Evolutionary conservation across 2,888 invertebrate species (phyloP).

Genomic region (Nephrotoma flavescens): DNA sequence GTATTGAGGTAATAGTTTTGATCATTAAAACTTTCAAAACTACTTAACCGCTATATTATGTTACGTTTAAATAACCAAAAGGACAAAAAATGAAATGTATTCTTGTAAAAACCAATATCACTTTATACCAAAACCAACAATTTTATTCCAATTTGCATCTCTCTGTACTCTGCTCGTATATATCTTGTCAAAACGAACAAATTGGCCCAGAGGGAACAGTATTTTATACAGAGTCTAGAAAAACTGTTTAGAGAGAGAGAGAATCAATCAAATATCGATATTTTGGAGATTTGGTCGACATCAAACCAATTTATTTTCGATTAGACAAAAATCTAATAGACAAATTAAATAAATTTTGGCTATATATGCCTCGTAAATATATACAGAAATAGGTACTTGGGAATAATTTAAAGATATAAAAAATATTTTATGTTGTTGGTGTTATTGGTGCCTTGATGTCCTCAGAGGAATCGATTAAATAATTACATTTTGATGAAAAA

Average conservation of each 20-base stretch:
- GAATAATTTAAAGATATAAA: background rate
- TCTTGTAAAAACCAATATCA: background rate
- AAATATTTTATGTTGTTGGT: background rate
- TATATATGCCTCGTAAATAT: background rate
- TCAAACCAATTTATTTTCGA: background rate
- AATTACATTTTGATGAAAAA: background rate
- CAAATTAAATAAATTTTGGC: background rate
- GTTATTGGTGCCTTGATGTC: background rate
- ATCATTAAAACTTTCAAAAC: no score
- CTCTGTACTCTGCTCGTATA: background rate
- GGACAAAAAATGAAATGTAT: no score
- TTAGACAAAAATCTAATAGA: background rate
- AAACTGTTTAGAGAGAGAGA: background rate
- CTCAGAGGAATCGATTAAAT: background rate
- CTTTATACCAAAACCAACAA: background rate
- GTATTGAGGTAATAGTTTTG: no score
- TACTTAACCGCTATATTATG: no score
- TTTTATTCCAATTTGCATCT: background rate
- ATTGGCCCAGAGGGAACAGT: background rate
- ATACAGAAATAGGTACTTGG: background rate
- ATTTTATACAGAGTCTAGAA: background rate
- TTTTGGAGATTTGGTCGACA: background rate
- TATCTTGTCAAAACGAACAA: no score
- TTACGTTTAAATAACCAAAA: no score
- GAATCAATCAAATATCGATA: background rate